These are phyloP conservation scores for Leptinotarsa undecemlineata DNA, from an alignment of 1,140 invertebrate genomes.

Conservation along the genomic window DNA sequence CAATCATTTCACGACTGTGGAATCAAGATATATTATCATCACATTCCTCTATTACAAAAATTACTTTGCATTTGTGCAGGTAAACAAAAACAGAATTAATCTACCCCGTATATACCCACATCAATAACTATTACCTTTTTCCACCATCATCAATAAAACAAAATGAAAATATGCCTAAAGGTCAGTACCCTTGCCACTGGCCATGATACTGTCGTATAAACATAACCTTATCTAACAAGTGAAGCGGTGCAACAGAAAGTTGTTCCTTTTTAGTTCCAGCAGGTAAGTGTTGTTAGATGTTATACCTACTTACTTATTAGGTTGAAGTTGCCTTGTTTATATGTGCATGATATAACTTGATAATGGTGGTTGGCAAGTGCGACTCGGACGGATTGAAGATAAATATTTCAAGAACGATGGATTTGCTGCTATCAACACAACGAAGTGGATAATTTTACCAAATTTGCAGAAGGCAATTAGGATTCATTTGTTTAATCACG, in stretches of 20 bases:
- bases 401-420: too few species aligned
- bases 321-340: slow-evolving; percentile 1
- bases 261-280: neutral
- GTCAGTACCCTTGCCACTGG: slow-evolving; percentile 9
- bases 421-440: too few species aligned
- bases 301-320: slow-evolving; percentile 8
- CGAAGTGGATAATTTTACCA: too few species aligned
- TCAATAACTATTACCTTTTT: neutral
- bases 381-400: neutral
- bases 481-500: too few species aligned
- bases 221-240: slow-evolving; percentile 16
- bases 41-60: too few species aligned
- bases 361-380: neutral
- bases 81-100: too few species aligned
- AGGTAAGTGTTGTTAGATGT: slow-evolving; percentile 1
- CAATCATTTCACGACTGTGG: too few species aligned
- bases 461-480: too few species aligned
- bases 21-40: too few species aligned
- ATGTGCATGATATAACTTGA: slow-evolving; percentile 3
- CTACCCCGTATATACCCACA: neutral
- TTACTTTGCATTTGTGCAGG: too few species aligned
- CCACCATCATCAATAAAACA: neutral
- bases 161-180: neutral
- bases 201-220: neutral
- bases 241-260: slow-evolving; percentile 9